Conservation (phyloP, 2,113 vertebrate species). For the Stegastes partitus region DNA sequence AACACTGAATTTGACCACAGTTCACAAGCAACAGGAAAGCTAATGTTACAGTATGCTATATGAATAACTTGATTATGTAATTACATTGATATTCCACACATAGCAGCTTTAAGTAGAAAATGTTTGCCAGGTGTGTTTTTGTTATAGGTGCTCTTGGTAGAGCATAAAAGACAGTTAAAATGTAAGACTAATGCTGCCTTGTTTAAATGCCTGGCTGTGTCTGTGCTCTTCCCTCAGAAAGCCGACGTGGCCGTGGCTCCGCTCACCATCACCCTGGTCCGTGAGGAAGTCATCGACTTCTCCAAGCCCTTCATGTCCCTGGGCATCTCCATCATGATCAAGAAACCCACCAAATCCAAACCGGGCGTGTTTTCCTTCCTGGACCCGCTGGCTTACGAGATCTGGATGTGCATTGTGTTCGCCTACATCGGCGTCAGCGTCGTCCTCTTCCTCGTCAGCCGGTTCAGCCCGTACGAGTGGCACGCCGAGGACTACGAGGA, state of each 20-base stretch:
- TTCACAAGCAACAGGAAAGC: background rate
- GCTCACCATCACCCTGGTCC: constrained; percentile 96
- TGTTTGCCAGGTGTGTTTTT: background rate
- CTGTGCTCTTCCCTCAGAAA: constrained; percentile 84
- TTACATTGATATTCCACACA: background rate
- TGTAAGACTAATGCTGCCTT: background rate
- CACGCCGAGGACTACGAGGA: constrained; percentile 96
- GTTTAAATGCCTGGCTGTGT: background rate
- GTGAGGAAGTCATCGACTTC: constrained; percentile 99
- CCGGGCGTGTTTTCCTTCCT: constrained; percentile 98
- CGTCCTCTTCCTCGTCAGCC: constrained; percentile 98
- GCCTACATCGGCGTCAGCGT: constrained; percentile 99
- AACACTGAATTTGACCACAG: background rate
- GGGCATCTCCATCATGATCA: constrained; percentile 99
- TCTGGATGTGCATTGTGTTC: constrained; percentile 99
- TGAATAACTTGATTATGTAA: background rate
- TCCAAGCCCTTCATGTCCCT: constrained; percentile 99
- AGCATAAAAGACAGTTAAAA: background rate
- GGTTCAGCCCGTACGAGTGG: constrained; percentile 99
- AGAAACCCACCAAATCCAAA: constrained; percentile 99
- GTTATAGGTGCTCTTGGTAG: too few relatives aligned
- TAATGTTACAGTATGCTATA: background rate
- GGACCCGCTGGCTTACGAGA: constrained; percentile 98
- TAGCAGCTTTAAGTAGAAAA: background rate
- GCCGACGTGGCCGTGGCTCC: constrained; percentile 97